phyloP scores from a whole-genome alignment of 2,113 vertebrate genomes.

The Pungitius pungitius region DNA sequence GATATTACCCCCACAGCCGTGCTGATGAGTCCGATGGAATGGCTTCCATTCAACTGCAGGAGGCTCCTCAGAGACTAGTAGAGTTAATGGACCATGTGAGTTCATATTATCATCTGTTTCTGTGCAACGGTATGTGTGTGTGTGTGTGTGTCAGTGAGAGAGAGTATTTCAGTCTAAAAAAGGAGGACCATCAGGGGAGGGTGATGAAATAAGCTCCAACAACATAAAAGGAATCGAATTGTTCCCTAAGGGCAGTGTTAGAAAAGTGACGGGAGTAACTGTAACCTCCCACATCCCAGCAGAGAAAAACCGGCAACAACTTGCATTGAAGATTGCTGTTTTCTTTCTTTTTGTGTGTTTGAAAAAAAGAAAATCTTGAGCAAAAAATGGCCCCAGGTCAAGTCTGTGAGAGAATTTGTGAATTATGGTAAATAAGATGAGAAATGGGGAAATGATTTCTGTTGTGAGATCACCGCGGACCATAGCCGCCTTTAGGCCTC shows the following conservation, averaged over 20 bases:
- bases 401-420: constrained; percentile 12
- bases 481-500: background rate
- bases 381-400: constrained; percentile 11
- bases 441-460: constrained; percentile 7
- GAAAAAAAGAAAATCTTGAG: background rate
- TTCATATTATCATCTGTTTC: constrained; percentile 58
- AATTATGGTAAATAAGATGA: background rate
- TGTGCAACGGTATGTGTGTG: constrained; percentile 5
- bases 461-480: background rate
- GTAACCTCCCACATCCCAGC: constrained; percentile 34
- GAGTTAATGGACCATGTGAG: constrained; percentile 66
- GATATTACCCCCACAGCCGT: constrained; percentile 57
- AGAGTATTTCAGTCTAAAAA: constrained; percentile 22
- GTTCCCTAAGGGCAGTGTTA: constrained; percentile 62
- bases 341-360: background rate
- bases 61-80: constrained; percentile 61
- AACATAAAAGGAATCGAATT: constrained; percentile 64
- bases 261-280: constrained; percentile 57
- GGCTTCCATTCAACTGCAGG: constrained; percentile 60
- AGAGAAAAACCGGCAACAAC: constrained; percentile 3
- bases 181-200: constrained; percentile 45
- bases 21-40: constrained; percentile 70
- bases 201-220: constrained; percentile 68
- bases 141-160: constrained; percentile 14
- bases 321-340: constrained; percentile 2